Evolutionary conservation across 2,113 vertebrate genomes (phyloP), one percentile per base, ranked within the genome.

Genomic region (Grammomys surdaster): DNA sequence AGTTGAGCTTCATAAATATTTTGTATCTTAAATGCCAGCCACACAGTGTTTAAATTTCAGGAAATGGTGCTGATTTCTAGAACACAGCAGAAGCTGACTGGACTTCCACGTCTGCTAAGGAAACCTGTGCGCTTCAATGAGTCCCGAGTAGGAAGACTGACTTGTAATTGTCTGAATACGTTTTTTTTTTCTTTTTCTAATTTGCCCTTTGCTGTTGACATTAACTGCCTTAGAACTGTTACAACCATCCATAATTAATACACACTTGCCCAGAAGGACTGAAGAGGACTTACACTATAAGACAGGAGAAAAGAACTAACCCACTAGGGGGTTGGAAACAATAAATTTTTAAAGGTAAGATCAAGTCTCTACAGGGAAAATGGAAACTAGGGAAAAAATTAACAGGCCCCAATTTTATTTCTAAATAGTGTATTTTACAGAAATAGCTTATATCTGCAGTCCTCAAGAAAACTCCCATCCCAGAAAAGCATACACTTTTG

Each of bases 201-300:
- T 95, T 95, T 96, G 82, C 40, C 90, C 92, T 97, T 95, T 95
- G 67, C 89, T 86, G 13, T 96, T 96, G 86, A 93, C 86, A 95
- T 84, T 95, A 95, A 94, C 20, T 91, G 11, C 33, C 51, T 84
- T 94, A 40, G 80, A 91, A 95, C 95, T 97, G 81, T 96, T 40
- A 97, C 69, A 80, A 43, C 81, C 95, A 97, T 96, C 73, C 89
- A 96, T 96, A 94, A 97, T 97, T 94, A 97, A 97, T 96, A 84
- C 46, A 77, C 54, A 63, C 81, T 88, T 76, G 84, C 48, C 80
- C 70, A 56, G 43, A 91, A 91, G 86, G 70, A 65, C 78, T 87
- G 73, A 70, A 97, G 95, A 97, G 60, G 46, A 60, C 40, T 16
- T 92, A 84, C 70, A 46, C 80, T 89, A 92, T 93, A 93, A 96